Evolutionary conservation across 1,140 invertebrate species (phyloP).

Genomic region (Palaemon carinicauda): DNA sequence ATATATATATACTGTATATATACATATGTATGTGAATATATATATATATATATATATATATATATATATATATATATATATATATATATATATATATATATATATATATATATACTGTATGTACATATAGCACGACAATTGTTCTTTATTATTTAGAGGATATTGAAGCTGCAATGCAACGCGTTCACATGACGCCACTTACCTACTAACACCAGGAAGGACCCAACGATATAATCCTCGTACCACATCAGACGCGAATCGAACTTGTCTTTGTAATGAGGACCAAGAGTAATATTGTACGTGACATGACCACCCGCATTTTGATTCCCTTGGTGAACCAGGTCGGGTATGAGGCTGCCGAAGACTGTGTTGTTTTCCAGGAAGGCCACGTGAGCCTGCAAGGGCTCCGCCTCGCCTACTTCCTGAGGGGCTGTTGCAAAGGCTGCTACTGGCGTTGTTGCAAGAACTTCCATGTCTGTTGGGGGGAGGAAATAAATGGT

Average conservation of each 20-base stretch:
- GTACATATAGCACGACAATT: neutral
- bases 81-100: too few species aligned
- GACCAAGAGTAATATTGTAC: neutral
- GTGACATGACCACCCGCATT: neutral
- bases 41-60: too few species aligned
- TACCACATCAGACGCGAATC: slow-evolving; percentile 33
- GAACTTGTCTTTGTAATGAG: slow-evolving; percentile 24
- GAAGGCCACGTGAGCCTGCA: neutral
- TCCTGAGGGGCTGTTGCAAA: too few species aligned
- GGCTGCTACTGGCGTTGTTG: too few species aligned
- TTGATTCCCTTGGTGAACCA: neutral
- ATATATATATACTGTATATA: too few species aligned
- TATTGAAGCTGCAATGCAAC: too few species aligned
- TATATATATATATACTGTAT: neutral
- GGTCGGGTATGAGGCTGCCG: neutral
- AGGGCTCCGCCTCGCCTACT: too few species aligned
- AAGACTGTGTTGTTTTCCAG: neutral
- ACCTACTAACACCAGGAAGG: slow-evolving; percentile 27
- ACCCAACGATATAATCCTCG: slow-evolving; percentile 33
- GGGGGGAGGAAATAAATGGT: too few species aligned
- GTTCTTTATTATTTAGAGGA: neutral
- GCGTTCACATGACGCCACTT: too few species aligned
- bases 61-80: too few species aligned
- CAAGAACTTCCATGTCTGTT: too few species aligned
- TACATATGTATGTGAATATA: too few species aligned